Base-by-base conservation (phyloP, 2,797 vertebrate species). In the Rousettus madagascariensis region DNA sequence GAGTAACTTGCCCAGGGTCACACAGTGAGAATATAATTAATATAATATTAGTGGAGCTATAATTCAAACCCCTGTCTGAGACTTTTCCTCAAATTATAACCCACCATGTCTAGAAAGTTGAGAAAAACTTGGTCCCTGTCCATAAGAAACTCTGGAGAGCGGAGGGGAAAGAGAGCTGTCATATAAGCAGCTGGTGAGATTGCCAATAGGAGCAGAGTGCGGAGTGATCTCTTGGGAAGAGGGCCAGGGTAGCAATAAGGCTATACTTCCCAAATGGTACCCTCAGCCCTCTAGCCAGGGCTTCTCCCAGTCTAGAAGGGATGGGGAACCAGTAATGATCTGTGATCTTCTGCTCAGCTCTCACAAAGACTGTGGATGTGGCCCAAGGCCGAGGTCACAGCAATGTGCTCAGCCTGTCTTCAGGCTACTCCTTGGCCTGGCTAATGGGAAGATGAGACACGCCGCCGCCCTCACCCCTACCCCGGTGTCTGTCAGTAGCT, bases 201-300 rank as follows among this genome's bases (percentile, higher is more conserved):
- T 8, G 8, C 59, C 53, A 4, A 2, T 0, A 36, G 68, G 53
- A 30, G 51, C 41, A 28, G 77, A 15, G 3, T 1, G 22, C 20
- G 66, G 28, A 0, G 11, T 12, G 36, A 2, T 30, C 26, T 59
- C n/a, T 16, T 36, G 41, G 19, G 22, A 17, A 22, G 43, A 43
- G 59, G 3, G 15, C 5, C 36, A 15, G 16, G 28, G 55, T 0
- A 15, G 26, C 17, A 11, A 33, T 0, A 3, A 53, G 24, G 46
- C 43, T 10, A 24, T 16, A 26, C 13, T 15, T 57, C 19, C 66
- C 20, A 3, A 5, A 1, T 2, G n/a, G 8, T 13, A 1, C 8
- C n/a, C 30, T 8, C 36, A 0, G 38, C 13, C 24, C 51, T 59
- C 20, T 13, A 43, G 65, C 20, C 65, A 41, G n/a, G 38, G 28